phyloP scores from a whole-genome alignment of 2,888 invertebrate genomes.

The Liopterus haemorrhoidalis region DNA sequence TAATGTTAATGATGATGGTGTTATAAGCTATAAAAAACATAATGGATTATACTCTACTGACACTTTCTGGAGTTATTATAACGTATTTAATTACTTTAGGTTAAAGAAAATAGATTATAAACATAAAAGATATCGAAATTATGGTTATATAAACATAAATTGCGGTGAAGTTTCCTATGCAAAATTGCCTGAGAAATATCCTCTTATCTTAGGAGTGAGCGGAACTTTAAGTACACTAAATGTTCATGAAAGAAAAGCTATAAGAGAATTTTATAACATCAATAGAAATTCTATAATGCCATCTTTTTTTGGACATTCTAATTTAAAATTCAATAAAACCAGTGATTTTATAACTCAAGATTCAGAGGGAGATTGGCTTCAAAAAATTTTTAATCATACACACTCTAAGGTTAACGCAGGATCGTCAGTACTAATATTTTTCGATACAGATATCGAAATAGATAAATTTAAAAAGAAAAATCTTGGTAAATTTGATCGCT shows the following conservation, averaged over 20 bases:
- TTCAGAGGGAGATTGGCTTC: constrained; percentile 2
- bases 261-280: constrained; percentile 4
- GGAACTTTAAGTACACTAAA: constrained; percentile 9
- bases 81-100: constrained; percentile 12
- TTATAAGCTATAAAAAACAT: background rate
- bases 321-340: constrained; percentile 1
- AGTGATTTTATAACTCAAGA: background rate
- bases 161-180: constrained; percentile 9
- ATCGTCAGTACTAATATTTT: constrained; percentile 11
- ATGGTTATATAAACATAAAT: constrained; percentile 7
- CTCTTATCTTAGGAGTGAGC: constrained; percentile 8
- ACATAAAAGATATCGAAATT: background rate
- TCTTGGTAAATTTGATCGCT: background rate
- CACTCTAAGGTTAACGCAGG: background rate
- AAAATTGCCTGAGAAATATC: constrained; percentile 6
- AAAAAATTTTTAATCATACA: constrained; percentile 5
- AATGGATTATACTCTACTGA: constrained; percentile 1
- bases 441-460: constrained; percentile 5
- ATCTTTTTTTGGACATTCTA: constrained; percentile 10
- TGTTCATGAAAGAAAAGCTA: background rate
- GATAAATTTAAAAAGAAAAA: background rate
- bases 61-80: constrained; percentile 1
- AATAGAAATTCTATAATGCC: constrained; percentile 9
- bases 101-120: constrained; percentile 7
- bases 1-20: background rate